These are phyloP conservation scores for Amiota mariae DNA, from an alignment of 2,888 invertebrate species.

Conservation along the genomic window DNA sequence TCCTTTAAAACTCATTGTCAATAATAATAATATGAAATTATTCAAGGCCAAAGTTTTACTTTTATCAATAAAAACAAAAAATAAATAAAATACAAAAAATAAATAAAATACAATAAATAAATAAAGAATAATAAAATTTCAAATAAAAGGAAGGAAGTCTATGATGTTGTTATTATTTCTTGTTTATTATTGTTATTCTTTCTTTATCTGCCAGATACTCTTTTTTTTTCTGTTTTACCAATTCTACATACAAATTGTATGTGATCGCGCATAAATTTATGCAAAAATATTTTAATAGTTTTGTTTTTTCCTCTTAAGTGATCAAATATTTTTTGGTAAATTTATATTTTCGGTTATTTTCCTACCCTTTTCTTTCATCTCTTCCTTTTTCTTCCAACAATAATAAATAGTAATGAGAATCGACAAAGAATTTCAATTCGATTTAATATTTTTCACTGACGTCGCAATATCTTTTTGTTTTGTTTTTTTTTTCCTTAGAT, in stretches of 20 bases:
- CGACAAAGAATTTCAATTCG: constrained; percentile 8
- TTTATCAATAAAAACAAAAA: too few relatives aligned
- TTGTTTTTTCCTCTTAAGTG: neutral
- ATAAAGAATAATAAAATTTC: too few relatives aligned
- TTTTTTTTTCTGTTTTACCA: constrained; percentile 21
- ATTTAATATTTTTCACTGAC: constrained; percentile 33
- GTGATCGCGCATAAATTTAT: constrained; percentile 23
- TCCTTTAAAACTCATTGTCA: too few relatives aligned
- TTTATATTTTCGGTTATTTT: constrained; percentile 5
- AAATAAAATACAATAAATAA: too few relatives aligned
- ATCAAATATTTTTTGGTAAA: neutral
- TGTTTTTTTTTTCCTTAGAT: constrained; percentile 24
- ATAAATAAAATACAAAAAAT: too few relatives aligned
- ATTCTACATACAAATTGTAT: neutral
- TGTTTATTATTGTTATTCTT: neutral
- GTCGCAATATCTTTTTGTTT: constrained; percentile 47
- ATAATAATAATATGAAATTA: too few relatives aligned
- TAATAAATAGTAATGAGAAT: neutral
- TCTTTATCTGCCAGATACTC: neutral
- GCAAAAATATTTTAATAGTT: constrained; percentile 53
- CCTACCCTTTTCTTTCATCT: neutral
- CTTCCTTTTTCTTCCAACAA: too few relatives aligned
- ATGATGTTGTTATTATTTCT: neutral
- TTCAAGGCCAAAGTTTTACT: too few relatives aligned
- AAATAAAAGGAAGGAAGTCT: neutral